A percentile compares a stretch with the other conserved stretches of the same genome.
Conservation (phyloP, 2,888 invertebrate genomes). For the Entomobrya proxima region DNA sequence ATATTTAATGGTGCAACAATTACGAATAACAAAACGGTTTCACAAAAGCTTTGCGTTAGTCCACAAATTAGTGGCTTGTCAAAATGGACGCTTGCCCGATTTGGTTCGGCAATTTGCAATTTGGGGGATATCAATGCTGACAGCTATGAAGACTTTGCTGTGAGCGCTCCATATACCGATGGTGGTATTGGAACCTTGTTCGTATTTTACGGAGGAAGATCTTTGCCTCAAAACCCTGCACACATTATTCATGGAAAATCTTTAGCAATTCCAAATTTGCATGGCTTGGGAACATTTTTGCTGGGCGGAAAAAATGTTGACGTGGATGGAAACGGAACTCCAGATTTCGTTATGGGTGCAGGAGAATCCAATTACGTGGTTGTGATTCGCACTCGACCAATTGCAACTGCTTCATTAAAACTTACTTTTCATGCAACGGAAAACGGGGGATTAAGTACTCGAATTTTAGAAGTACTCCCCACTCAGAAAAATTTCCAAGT, state of each 20-base stretch:
- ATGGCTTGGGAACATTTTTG: slow-evolving; percentile 63
- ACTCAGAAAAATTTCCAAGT: not conserved
- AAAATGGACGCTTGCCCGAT: too few species aligned
- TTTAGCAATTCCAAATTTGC: not conserved
- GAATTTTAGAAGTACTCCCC: slow-evolving; percentile 20
- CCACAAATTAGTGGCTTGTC: too few species aligned
- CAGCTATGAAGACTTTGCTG: slow-evolving; percentile 54
- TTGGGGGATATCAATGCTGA: slow-evolving; percentile 68
- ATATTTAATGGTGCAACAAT: not conserved
- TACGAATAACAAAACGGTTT: not conserved
- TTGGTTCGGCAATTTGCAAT: slow-evolving; percentile 69
- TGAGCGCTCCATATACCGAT: slow-evolving; percentile 57
- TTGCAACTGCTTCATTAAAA: not conserved
- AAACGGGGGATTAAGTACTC: not conserved
- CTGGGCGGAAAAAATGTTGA: slow-evolving; percentile 43
- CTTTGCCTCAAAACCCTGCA: not conserved
- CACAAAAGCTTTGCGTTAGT: not conserved
- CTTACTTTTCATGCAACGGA: not conserved
- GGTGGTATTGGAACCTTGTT: slow-evolving; percentile 54
- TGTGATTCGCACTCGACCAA: slow-evolving; percentile 49
- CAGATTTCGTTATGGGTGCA: slow-evolving; percentile 60
- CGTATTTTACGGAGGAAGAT: slow-evolving; percentile 44
- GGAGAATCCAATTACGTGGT: slow-evolving; percentile 34
- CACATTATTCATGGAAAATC: slow-evolving; percentile 12
- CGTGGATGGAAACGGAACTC: slow-evolving; percentile 66